These are phyloP conservation scores for Vulpes lagopus DNA, from an alignment of 2,113 vertebrate species.

Conservation along the genomic window DNA sequence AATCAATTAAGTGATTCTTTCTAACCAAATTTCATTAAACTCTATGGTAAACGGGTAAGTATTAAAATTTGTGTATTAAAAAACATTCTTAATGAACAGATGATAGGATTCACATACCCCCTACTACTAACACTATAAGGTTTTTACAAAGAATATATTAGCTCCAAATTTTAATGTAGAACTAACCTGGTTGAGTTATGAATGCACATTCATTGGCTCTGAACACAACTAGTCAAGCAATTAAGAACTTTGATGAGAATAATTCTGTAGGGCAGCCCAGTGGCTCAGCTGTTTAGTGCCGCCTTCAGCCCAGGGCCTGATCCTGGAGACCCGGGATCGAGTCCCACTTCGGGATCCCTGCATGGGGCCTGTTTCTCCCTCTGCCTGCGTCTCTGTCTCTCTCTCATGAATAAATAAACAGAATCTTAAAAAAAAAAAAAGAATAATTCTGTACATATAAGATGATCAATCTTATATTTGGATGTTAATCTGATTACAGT, in stretches of 20 bases:
- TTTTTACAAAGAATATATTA: background rate
- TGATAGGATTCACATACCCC: background rate
- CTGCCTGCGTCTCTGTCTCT: no score
- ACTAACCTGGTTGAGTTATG: background rate
- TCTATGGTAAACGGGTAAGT: background rate
- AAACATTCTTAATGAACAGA: background rate
- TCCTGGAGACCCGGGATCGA: no score
- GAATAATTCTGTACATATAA: background rate
- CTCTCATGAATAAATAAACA: no score
- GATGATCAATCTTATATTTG: background rate
- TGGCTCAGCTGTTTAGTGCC: no score
- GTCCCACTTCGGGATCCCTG: no score
- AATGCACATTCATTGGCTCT: background rate
- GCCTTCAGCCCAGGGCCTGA: no score
- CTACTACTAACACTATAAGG: background rate
- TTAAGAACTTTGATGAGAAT: background rate
- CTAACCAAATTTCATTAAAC: background rate
- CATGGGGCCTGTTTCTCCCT: no score
- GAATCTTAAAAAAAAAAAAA: background rate
- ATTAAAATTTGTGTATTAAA: background rate
- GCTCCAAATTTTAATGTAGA: background rate
- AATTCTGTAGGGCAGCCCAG: background rate
- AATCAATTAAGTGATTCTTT: background rate
- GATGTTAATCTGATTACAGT: background rate
- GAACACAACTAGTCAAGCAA: background rate